Percentiles rank a stretch among this genome's conserved stretches.
phyloP scores from a whole-genome alignment of 2,888 invertebrate genomes.

The Periphyllus acericola region DNA sequence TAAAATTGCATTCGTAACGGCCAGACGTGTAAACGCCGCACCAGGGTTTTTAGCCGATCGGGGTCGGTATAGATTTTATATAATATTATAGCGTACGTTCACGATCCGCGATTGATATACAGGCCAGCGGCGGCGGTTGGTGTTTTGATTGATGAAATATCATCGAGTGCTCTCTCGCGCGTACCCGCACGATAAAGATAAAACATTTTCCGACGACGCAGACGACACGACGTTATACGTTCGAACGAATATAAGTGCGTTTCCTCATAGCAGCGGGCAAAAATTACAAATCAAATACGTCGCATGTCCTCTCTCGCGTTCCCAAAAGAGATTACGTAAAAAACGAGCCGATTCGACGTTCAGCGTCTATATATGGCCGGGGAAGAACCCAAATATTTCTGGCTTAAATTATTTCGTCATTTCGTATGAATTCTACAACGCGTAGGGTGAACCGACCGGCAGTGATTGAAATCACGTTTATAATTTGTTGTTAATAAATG shows the following conservation, averaged over 20 bases:
- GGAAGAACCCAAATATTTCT: too few species aligned
- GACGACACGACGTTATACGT: not conserved
- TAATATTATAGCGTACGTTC: not conserved
- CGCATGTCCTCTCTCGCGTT: too few species aligned
- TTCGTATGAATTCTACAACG: too few species aligned
- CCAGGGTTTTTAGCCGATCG: not conserved
- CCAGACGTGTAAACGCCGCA: not conserved
- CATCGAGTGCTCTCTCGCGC: not conserved
- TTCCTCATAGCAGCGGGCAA: not conserved
- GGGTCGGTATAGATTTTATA: not conserved
- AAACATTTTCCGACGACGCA: not conserved
- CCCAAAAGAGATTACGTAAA: too few species aligned
- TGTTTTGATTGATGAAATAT: constrained; percentile 18
- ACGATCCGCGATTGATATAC: not conserved
- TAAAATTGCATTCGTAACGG: not conserved
- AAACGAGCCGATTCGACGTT: too few species aligned
- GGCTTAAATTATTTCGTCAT: too few species aligned
- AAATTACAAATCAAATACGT: not conserved
- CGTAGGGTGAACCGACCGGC: too few species aligned
- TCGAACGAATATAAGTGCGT: not conserved
- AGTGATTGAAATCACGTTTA: too few species aligned
- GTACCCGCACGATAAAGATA: not conserved
- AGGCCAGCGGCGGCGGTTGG: not conserved
- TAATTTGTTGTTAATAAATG: too few species aligned
- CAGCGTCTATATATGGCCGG: too few species aligned